Percentiles rank a stretch among this genome's conserved stretches.
Evolutionary conservation across 2,797 vertebrate genomes (phyloP).

Genomic region (Xenops minutus): DNA sequence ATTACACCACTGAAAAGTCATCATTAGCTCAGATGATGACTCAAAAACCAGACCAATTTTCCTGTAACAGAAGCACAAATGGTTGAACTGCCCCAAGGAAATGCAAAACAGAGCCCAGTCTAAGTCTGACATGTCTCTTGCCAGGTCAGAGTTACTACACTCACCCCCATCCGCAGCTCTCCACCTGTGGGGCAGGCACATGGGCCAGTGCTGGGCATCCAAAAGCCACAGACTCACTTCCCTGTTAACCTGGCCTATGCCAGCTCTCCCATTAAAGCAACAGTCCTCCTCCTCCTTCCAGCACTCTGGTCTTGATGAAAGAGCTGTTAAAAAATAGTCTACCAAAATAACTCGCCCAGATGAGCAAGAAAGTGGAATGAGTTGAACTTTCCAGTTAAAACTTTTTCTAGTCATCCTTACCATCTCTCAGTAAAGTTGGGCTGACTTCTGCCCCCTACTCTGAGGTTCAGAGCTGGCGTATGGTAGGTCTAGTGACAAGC

Average conservation of each 20-base stretch:
- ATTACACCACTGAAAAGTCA: background rate
- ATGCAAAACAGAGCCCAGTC: background rate
- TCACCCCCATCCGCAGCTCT: background rate
- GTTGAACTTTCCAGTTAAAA: background rate
- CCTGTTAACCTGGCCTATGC: background rate
- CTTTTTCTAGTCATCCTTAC: background rate
- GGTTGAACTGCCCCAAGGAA: background rate
- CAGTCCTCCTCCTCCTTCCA: background rate
- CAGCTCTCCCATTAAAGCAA: background rate
- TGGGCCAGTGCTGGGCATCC: background rate
- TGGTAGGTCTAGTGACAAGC: background rate
- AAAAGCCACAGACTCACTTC: background rate
- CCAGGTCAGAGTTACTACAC: background rate
- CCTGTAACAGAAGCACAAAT: background rate
- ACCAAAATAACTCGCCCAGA: background rate
- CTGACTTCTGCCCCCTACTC: background rate
- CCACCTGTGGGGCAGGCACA: rapidly evolving
- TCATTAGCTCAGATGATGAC: background rate
- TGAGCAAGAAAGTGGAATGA: rapidly evolving
- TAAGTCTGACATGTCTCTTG: background rate
- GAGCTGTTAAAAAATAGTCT: background rate
- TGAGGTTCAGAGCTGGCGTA: background rate
- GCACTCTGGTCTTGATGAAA: background rate
- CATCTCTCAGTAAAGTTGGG: background rate
- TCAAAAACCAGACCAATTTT: background rate